phyloP scores from a whole-genome alignment of 2,888 invertebrate genomes.

The Incurvaria masculella region DNA sequence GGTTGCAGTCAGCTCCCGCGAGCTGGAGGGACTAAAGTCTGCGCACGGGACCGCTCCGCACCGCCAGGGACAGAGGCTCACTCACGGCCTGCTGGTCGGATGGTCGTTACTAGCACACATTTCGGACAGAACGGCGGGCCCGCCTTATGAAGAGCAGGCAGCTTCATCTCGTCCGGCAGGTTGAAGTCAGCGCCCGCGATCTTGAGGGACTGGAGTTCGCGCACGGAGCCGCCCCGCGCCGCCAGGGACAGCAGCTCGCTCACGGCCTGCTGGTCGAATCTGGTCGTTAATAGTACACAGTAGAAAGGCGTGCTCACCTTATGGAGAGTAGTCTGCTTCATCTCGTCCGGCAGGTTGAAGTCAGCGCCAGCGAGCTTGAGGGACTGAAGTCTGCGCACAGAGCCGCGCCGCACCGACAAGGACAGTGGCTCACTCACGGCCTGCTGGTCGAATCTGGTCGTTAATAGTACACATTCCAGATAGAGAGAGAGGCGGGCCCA shows the following conservation, averaged over 20 bases:
- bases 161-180: conserved; percentile 57
- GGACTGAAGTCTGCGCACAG: conserved; percentile 55
- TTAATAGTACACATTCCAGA: too few relatives aligned
- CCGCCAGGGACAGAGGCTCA: conserved; percentile 65
- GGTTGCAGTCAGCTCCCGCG: conserved; percentile 67
- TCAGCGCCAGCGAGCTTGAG: conserved; percentile 66
- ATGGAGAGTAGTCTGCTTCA: conserved; percentile 67
- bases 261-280: conserved; percentile 51
- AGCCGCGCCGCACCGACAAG: conserved; percentile 60
- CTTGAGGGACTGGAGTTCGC: conserved; percentile 57
- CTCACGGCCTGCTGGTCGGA: conserved; percentile 56
- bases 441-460: conserved; percentile 52
- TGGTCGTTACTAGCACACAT: too few relatives aligned
- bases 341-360: conserved; percentile 57
- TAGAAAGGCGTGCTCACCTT: conserved; percentile 39
- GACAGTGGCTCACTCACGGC: conserved; percentile 67
- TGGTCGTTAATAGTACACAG: too few relatives aligned
- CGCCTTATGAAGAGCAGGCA: conserved; percentile 68
- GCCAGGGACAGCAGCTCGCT: conserved; percentile 68
- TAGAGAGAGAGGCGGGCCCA: conserved; percentile 78
- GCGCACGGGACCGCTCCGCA: conserved; percentile 55
- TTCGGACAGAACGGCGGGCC: too few relatives aligned
- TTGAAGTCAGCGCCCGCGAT: conserved; percentile 68
- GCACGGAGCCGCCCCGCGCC: conserved; percentile 57
- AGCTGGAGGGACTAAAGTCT: conserved; percentile 58